Base-by-base conservation (phyloP, 2,797 vertebrate genomes). In the Coendou prehensilis region DNA sequence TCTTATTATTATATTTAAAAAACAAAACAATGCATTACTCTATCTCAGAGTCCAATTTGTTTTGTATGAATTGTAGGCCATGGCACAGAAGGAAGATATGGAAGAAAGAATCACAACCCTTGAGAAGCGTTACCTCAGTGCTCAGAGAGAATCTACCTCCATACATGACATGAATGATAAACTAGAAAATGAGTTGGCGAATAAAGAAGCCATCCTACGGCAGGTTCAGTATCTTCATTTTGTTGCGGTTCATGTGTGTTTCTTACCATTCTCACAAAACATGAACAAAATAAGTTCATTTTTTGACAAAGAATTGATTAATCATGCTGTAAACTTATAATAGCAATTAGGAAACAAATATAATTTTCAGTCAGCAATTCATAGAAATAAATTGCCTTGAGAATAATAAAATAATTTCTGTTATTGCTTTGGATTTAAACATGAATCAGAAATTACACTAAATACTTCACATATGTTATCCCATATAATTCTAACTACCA, bases 31-130 rank as follows among this genome's bases (percentile, higher is more conserved):
- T 81, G 59, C 2, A 41, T 50, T 59, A 61, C 57, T 23, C 33
- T 61, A 9, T 92, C n/a, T 83, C 57, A 83, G 7, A 93, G 85
- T 87, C 28, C 41, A 33, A 20, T 33, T 20, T 13, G 17, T 22
- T n/a, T 54, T 20, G 20, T 87, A 64, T 90, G 82, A 56, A 91
- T 78, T 37, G 86, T 98, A 99, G 99, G 99, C 99, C 93, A 99
- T 99, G 99, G 99, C 99, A 97, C 99, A 99, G 98, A 99, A 99
- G 97, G 99, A 99, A 97, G 99, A 99, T 97, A 99, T 99, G 99
- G 99, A 99, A 98, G 99, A 99, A 97, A 99, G 99, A 84, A 99
- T 99, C 91, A 99, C 99, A 0, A 99, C 99, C 0, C 98, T 99
- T 97, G 99, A 99, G 97, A 99, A 99, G 97, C 99, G 99, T 96